These are phyloP conservation scores for Gavia stellata DNA, from an alignment of 2,113 vertebrate genomes.

Conservation along the genomic window DNA sequence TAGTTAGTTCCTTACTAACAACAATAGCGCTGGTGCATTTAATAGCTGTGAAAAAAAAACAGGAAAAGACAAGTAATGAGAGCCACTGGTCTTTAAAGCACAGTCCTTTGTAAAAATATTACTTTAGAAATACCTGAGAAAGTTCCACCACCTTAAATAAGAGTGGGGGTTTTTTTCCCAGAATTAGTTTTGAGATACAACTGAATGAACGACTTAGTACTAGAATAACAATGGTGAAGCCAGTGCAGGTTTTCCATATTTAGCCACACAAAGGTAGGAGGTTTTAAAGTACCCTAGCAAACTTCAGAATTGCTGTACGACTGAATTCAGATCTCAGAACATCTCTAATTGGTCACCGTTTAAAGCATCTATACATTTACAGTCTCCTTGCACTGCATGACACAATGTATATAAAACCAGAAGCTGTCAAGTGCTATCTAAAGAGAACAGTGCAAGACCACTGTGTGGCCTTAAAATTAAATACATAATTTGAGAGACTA, in stretches of 20 bases:
- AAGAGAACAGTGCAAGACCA: neutral
- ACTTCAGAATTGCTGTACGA: accelerated
- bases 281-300: neutral
- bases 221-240: neutral
- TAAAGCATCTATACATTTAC: neutral
- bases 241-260: neutral
- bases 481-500: neutral
- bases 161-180: neutral
- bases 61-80: neutral
- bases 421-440: neutral
- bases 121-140: neutral
- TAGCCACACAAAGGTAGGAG: neutral
- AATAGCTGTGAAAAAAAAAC: neutral
- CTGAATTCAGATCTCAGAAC: neutral
- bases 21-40: neutral
- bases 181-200: neutral
- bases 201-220: neutral
- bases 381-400: neutral
- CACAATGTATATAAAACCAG: neutral
- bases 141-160: neutral
- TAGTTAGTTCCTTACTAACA: neutral
- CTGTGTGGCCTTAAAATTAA: neutral
- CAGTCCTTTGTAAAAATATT: neutral
- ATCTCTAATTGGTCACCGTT: neutral
- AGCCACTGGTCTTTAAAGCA: neutral